Conservation (phyloP, 1,140 invertebrate genomes). For the Trachelipus rathkii region DNA sequence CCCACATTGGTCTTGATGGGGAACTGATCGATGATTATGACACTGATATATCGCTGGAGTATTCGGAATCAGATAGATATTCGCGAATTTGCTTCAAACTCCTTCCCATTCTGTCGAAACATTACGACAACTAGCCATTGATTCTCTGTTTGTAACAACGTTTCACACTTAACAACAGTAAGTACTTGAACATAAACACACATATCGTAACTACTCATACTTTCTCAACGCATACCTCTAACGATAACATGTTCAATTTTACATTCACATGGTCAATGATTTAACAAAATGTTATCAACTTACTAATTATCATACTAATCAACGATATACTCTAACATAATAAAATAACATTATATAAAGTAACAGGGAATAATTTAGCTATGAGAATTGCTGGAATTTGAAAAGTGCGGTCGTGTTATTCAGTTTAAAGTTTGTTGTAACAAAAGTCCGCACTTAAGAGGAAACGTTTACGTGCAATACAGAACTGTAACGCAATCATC, state of each 20-base stretch:
- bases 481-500: too few relatives aligned
- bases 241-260: not conserved
- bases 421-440: constrained; percentile 85
- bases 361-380: too few relatives aligned
- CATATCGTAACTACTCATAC: not conserved
- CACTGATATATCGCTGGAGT: constrained; percentile 75
- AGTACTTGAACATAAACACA: too few relatives aligned
- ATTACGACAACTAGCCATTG: too few relatives aligned
- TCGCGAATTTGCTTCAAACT: too few relatives aligned
- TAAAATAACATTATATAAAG: too few relatives aligned
- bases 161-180: not conserved
- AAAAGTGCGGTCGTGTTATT: constrained; percentile 69
- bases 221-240: too few relatives aligned
- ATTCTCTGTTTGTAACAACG: constrained; percentile 58
- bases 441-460: constrained; percentile 75
- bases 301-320: not conserved
- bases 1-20: constrained; percentile 73
- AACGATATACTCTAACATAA: too few relatives aligned
- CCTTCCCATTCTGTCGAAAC: too few relatives aligned
- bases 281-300: too few relatives aligned
- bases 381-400: constrained; percentile 78
- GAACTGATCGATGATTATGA: constrained; percentile 69
- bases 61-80: constrained; percentile 76
- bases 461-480: constrained; percentile 88
- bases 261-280: too few relatives aligned